Percentiles rank a stretch among this genome's conserved stretches.
phyloP scores from a whole-genome alignment of 2,797 vertebrate species.

The Aselliscus stoliczkanus region DNA sequence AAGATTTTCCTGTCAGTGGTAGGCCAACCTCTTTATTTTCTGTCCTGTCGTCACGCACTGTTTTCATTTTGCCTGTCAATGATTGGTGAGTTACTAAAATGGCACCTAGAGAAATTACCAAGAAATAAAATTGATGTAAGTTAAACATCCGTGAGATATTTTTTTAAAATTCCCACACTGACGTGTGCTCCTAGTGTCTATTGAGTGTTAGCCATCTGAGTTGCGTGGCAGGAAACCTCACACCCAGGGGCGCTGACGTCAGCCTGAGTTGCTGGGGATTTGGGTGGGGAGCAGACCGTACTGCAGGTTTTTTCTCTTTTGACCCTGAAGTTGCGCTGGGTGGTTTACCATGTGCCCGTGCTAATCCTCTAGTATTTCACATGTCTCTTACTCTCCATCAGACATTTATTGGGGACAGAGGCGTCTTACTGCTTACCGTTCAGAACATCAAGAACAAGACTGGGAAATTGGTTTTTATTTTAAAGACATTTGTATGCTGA shows the following conservation, averaged over 20 bases:
- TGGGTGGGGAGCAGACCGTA: no score
- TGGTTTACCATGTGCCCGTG: accelerated
- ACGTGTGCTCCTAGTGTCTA: accelerated
- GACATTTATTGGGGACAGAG: neutral
- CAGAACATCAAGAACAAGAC: neutral
- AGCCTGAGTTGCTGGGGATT: no score
- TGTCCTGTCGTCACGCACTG: accelerated
- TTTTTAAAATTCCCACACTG: neutral
- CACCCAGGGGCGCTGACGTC: accelerated
- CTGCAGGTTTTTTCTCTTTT: no score
- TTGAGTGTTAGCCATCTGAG: neutral
- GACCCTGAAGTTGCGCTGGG: neutral
- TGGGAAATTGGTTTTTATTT: neutral
- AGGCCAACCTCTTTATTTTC: neutral
- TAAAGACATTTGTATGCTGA: neutral
- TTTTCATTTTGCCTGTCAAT: neutral
- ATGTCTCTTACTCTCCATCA: neutral
- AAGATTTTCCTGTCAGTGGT: neutral
- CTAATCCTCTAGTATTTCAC: neutral
- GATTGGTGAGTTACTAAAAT: neutral
- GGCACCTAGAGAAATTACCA: neutral
- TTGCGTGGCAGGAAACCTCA: accelerated
- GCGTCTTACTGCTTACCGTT: neutral
- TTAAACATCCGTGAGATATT: neutral
- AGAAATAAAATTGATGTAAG: neutral